Conservation (phyloP, 2,113 vertebrate species). For the Chaenogobius annularis region DNA sequence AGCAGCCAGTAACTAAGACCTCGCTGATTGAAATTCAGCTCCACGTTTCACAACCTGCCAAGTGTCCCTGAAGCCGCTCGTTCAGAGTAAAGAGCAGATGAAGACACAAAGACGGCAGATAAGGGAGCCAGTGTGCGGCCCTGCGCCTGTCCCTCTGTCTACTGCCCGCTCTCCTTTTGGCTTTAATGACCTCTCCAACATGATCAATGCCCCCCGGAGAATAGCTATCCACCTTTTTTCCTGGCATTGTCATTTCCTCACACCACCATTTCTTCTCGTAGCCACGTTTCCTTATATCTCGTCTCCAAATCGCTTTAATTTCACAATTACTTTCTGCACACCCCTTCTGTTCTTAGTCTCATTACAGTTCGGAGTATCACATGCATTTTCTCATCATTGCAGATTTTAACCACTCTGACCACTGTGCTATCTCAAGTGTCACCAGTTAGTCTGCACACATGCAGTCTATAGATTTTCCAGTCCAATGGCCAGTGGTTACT, state of each 20-base stretch:
- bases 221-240: slow-evolving; percentile 45
- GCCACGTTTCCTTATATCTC: slow-evolving; percentile 10
- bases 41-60: slow-evolving; percentile 38
- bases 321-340: slow-evolving; percentile 11
- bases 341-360: slow-evolving; percentile 19
- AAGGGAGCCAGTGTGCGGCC: slow-evolving; percentile 32
- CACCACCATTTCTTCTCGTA: slow-evolving; percentile 27
- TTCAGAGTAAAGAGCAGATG: slow-evolving; percentile 54
- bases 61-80: slow-evolving; percentile 60
- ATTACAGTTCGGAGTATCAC: slow-evolving; percentile 22
- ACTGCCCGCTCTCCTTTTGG: slow-evolving; percentile 32
- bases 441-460: slow-evolving; percentile 3
- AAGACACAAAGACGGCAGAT: slow-evolving; percentile 45
- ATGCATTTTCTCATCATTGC: slow-evolving; percentile 21
- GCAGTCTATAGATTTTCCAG: slow-evolving; percentile 1
- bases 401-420: slow-evolving; percentile 23
- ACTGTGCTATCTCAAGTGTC: background rate
- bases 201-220: slow-evolving; percentile 50
- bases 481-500: background rate
- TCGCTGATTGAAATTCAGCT: slow-evolving; percentile 57
- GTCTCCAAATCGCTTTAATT: slow-evolving; percentile 6
- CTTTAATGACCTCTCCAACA: slow-evolving; percentile 41
- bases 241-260: slow-evolving; percentile 42
- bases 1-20: slow-evolving; percentile 58
- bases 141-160: slow-evolving; percentile 34